Base-by-base conservation (phyloP, 2,113 vertebrate species). In the Peromyscus leucopus region DNA sequence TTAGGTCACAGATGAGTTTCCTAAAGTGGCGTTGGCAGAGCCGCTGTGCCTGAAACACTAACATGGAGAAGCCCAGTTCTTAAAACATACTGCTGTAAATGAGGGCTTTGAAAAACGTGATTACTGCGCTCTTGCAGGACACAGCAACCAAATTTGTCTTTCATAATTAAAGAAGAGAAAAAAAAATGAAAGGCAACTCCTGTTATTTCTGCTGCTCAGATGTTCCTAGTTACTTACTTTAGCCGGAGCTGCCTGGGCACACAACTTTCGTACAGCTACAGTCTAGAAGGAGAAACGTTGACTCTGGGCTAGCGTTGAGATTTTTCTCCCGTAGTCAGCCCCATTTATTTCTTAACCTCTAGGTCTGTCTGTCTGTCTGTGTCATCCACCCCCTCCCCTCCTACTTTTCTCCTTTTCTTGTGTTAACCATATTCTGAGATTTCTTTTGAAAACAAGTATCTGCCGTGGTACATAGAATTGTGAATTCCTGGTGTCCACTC, bases 1-100 rank as follows among this genome's bases (percentile, higher is more conserved):
- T 96, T 97, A 96, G 97, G 97, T 98, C 98, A 97, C 94, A 97
- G 97, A 98, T 97, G 96, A 96, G 96, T 97, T 98, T 98, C 98
- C 97, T 96, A 89, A 97, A 98, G 92, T 97, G 95, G 96, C 96
- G 98, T 97, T 98, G 97, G 72, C 90, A 96, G 84, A 96, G 94
- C 83, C 48, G 94, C 83, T 51, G 95, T 78, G 17, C 94, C 97
- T 87, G 97, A 98, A 98, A 97, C 95, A 93, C 94, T 96, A 89
- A 98, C 98, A 96, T 94, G 97, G 97, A 97, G 96, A 97, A 97
- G 42, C 26, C 72, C 46, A 86, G 0, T 96, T 97, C 89, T 92
- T 98, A 97, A 99, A 99, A 98, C 87, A 80, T 26, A 92, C 65
- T 98, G 89, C 95, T 97, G 48, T 93, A 74, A 93, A 89, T 84